Evolutionary conservation across 2,888 invertebrate species (phyloP), one percentile per base, ranked within the genome.

Genomic region (Patella depressa): DNA sequence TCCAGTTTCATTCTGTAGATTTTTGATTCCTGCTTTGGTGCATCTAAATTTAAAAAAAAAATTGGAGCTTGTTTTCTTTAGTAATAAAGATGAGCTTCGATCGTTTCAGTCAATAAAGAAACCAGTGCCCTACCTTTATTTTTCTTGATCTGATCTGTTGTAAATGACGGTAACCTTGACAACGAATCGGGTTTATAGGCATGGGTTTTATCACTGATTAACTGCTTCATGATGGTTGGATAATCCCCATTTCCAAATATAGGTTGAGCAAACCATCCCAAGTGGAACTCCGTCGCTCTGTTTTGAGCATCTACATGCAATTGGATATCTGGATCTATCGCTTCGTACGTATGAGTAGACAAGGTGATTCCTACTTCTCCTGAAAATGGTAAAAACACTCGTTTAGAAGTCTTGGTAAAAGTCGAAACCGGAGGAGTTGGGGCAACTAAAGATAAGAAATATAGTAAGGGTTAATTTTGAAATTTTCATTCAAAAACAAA

Each of bases 171-270:
- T 29, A 88, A 80, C 71, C 84, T 73, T 9, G 84, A 83, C 11
- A 17, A 17, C 15, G 19, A 29, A 17, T 12, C 45, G 9, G 34
- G 34, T 19, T 19, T 11, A 34, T 29, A 34, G 11, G 19, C 14
- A 3, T 65, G 24, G 19, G 88, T 88, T 73, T 86, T 84, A 17
- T 82, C 78, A 12, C 69, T 80, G 2, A 88, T 79, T 15, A 78
- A 73, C 29, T 73, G 53, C 71, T 84, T 86, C 86, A 89, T 85
- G 2, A 85, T 74, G 17, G 82, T 79, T 17, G 87, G 86, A 73
- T 88, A 95, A 91, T 95, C 94, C 11, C 90, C 90, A 77, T 86
- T 80, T 9, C 87, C 85, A 72, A 81, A 85, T 45, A 90, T 86
- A 7, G 90, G 88, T 75, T 88, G 83, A 3, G 89, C 89, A 75